Evolutionary conservation across 1,140 invertebrate species (phyloP).

Genomic region (Tetramorium alpestre): DNA sequence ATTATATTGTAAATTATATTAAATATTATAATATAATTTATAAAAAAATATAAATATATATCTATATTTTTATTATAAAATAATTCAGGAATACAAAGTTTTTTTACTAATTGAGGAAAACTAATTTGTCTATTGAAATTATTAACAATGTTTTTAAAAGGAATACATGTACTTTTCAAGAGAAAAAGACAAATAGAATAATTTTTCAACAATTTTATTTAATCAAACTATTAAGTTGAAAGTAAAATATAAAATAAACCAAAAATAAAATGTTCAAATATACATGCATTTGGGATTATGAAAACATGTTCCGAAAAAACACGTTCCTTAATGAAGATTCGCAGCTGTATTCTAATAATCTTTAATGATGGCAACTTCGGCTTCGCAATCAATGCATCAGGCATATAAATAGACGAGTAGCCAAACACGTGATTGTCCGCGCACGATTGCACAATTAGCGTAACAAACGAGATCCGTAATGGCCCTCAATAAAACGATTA

Average conservation of each 20-base stretch:
- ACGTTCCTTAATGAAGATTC: neutral
- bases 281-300: too few relatives aligned
- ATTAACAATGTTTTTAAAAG: too few relatives aligned
- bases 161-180: too few relatives aligned
- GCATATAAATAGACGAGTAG: neutral
- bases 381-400: neutral
- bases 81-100: too few relatives aligned
- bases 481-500: slow-evolving; percentile 45
- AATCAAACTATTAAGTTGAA: neutral
- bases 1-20: too few relatives aligned
- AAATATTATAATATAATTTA: too few relatives aligned
- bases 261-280: too few relatives aligned
- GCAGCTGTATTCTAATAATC: neutral
- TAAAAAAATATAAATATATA: too few relatives aligned
- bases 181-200: neutral
- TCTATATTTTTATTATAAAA: too few relatives aligned
- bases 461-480: slow-evolving; percentile 44
- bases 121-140: neutral
- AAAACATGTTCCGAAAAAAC: too few relatives aligned
- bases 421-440: slow-evolving; percentile 18
- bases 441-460: slow-evolving; percentile 33
- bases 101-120: too few relatives aligned
- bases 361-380: neutral
- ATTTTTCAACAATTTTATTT: neutral
- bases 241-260: too few relatives aligned